Conservation (phyloP, 2,113 vertebrate species). For the Tenebrosternarchus preto region DNA sequence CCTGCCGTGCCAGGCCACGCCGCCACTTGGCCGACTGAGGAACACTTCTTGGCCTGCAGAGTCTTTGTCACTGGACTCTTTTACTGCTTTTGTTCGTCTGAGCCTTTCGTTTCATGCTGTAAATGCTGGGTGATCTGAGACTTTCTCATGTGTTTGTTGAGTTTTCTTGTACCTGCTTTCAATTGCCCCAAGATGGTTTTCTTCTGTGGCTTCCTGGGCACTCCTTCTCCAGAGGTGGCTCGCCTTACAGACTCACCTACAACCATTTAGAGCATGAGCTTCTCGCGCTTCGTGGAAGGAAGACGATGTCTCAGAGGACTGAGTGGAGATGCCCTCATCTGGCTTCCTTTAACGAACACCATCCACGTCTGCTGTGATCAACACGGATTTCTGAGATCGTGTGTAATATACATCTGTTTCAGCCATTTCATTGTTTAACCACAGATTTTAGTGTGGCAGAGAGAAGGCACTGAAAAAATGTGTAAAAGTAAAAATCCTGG, state of each 20-base stretch:
- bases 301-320: slow-evolving; percentile 2
- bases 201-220: slow-evolving; percentile 24
- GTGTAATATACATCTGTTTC: slow-evolving; percentile 13
- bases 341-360: slow-evolving; percentile 4
- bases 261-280: slow-evolving; percentile 5
- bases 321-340: not conserved
- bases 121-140: slow-evolving; percentile 29
- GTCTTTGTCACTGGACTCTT: slow-evolving; percentile 18
- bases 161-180: slow-evolving; percentile 28
- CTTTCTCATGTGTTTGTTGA: slow-evolving; percentile 36
- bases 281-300: slow-evolving; percentile 2
- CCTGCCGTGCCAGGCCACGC: not conserved
- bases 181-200: slow-evolving; percentile 13
- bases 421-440: slow-evolving; percentile 1
- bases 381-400: slow-evolving; percentile 30
- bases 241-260: slow-evolving; percentile 24
- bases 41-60: slow-evolving; percentile 12
- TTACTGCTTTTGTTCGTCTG: slow-evolving; percentile 19
- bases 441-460: slow-evolving; percentile 6
- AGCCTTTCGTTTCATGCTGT: slow-evolving; percentile 25
- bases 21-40: slow-evolving; percentile 22
- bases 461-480: slow-evolving; percentile 14
- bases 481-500: slow-evolving; percentile 3
- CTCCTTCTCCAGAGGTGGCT: slow-evolving; percentile 17
- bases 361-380: not conserved